Percentiles rank a stretch among this genome's conserved stretches.
Conservation (phyloP, 2,888 invertebrate genomes). For the Ariolimax columbianus region DNA sequence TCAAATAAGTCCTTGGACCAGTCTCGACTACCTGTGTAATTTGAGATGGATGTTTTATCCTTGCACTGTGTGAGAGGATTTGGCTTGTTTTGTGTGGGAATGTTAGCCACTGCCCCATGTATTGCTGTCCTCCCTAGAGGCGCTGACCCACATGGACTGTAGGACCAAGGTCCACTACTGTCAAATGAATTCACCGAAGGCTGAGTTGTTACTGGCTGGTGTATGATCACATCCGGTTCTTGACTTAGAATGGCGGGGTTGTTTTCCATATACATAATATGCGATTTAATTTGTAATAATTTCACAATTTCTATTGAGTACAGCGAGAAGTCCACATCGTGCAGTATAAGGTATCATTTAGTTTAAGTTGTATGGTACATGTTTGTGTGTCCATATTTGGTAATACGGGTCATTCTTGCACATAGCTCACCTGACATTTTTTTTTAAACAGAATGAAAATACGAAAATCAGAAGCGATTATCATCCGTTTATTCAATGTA, state of each 20-base stretch:
- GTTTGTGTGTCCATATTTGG: too few relatives aligned
- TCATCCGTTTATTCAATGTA: too few relatives aligned
- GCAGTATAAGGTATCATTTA: too few relatives aligned
- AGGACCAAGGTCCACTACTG: conserved; percentile 12
- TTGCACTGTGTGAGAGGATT: background rate
- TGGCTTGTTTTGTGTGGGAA: background rate
- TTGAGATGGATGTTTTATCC: background rate
- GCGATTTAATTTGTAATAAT: background rate
- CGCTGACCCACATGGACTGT: background rate
- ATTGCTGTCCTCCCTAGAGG: background rate
- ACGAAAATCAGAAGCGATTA: too few relatives aligned
- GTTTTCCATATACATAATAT: background rate
- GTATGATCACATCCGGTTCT: conserved; percentile 43
- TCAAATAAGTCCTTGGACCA: conserved; percentile 57
- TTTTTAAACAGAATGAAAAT: too few relatives aligned
- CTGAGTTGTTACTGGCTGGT: conserved; percentile 43
- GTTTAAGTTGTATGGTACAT: too few relatives aligned
- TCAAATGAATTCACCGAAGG: conserved; percentile 25
- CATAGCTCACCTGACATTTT: too few relatives aligned
- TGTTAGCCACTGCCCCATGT: background rate
- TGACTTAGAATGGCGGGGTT: background rate
- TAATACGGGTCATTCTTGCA: too few relatives aligned
- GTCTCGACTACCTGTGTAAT: conserved; percentile 50
- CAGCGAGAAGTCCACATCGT: too few relatives aligned
- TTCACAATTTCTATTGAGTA: background rate